Conservation (phyloP, 1,140 invertebrate species). For the Drosophila dunni region DNA sequence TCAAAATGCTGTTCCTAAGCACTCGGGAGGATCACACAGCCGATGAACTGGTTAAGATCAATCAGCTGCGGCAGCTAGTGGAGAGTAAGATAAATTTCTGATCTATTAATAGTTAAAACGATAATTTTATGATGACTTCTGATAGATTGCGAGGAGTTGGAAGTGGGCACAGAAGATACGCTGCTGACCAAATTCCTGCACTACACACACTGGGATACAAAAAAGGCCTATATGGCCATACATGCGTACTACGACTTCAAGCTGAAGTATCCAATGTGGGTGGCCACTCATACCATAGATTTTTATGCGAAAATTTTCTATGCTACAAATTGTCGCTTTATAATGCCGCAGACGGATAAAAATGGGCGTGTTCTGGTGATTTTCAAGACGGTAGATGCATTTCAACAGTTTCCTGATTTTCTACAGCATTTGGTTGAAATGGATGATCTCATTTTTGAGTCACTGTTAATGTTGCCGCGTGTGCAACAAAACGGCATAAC, state of each 20-base stretch:
- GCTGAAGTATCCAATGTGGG: constrained; percentile 67
- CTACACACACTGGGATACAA: constrained; percentile 67
- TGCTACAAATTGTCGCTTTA: constrained; percentile 62
- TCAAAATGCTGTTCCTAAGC: constrained; percentile 54
- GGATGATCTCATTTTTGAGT: constrained; percentile 81
- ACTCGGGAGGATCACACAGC: constrained; percentile 46
- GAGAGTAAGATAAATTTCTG: constrained; percentile 58
- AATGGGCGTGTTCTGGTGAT: constrained; percentile 70
- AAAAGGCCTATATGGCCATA: constrained; percentile 68
- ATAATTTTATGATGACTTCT: too few species aligned
- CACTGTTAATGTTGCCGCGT: constrained; percentile 66
- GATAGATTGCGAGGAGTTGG: constrained; percentile 61
- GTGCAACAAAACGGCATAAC: constrained; percentile 76
- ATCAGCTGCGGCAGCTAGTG: constrained; percentile 66
- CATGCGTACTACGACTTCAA: constrained; percentile 80
- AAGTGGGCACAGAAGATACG: constrained; percentile 70
- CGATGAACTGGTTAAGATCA: constrained; percentile 64
- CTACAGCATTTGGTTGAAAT: constrained; percentile 76
- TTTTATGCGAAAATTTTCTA: constrained; percentile 65
- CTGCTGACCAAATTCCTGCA: constrained; percentile 75
- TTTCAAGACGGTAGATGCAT: constrained; percentile 77
- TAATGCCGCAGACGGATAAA: constrained; percentile 76
- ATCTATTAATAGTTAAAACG: too few species aligned
- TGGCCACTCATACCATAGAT: constrained; percentile 68
- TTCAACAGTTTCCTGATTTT: constrained; percentile 72